Conservation (phyloP, 92 coral and sea anemone genomes). For the Hydrozoanthus gracilis region DNA sequence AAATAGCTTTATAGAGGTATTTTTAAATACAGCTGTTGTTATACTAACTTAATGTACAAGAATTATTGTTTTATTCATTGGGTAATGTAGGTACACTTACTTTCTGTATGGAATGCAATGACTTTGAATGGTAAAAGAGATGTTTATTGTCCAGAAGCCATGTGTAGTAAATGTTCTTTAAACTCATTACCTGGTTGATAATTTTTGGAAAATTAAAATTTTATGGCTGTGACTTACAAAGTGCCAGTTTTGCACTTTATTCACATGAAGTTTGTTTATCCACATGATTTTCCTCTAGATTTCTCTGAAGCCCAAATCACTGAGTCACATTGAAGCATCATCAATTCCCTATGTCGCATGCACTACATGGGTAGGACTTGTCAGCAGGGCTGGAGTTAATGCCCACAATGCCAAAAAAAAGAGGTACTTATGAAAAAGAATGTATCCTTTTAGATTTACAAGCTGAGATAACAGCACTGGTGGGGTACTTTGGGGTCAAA, state of each 20-base stretch:
- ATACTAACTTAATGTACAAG: no score
- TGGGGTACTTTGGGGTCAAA: no score
- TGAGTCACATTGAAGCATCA: conserved; percentile 91
- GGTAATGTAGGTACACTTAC: no score
- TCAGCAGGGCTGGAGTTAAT: conserved; percentile 85
- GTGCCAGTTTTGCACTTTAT: no score
- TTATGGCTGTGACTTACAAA: not conserved
- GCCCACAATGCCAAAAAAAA: conserved; percentile 68
- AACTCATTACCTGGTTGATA: no score
- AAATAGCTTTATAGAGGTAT: no score
- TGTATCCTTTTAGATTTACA: no score
- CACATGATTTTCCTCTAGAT: conserved; percentile 60
- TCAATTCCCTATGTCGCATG: conserved; percentile 94
- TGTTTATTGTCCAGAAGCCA: no score
- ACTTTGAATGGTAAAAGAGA: no score
- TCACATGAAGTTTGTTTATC: conserved; percentile 1
- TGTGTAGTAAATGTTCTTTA: not conserved
- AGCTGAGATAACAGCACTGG: no score
- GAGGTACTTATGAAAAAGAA: conserved; percentile 50
- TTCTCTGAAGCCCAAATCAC: conserved; percentile 78
- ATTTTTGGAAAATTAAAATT: not conserved
- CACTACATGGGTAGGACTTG: conserved; percentile 92
- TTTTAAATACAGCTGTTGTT: not conserved
- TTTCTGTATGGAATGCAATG: no score
- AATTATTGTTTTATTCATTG: not conserved